Percentiles rank a stretch among this genome's conserved stretches.
These are phyloP conservation scores for Pteronotus mesoamericanus DNA, from an alignment of 2,797 vertebrate genomes.

Conservation along the genomic window DNA sequence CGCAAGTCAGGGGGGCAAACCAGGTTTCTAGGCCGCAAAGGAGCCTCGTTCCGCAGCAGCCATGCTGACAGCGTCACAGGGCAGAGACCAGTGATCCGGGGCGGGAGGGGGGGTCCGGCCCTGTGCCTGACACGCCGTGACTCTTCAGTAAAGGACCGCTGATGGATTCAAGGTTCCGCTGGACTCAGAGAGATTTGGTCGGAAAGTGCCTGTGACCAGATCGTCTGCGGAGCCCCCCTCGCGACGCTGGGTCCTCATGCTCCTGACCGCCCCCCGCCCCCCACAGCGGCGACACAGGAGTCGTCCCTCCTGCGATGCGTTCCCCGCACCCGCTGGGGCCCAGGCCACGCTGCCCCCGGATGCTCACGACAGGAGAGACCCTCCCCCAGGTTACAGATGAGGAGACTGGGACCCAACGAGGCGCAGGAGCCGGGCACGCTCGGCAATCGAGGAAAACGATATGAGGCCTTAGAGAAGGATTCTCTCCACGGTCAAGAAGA, in stretches of 20 bases:
- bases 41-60: too few relatives aligned
- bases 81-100: fast-evolving
- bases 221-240: too few relatives aligned
- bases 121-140: not conserved
- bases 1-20: not conserved
- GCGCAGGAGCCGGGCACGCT: fast-evolving
- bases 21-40: not conserved
- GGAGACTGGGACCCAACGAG: not conserved
- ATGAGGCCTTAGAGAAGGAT: not conserved
- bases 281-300: fast-evolving
- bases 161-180: too few relatives aligned
- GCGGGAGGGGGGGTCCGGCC: too few relatives aligned
- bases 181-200: too few relatives aligned
- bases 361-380: fast-evolving
- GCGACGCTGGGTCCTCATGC: fast-evolving
- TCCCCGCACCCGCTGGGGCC: not conserved
- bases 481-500: not conserved
- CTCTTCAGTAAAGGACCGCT: not conserved
- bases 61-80: fast-evolving
- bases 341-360: fast-evolving
- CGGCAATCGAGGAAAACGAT: not conserved
- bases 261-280: fast-evolving
- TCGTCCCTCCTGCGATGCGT: fast-evolving
- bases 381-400: not conserved
- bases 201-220: not conserved